Evolutionary conservation across 2,888 invertebrate species (phyloP), one percentile per base, ranked within the genome.

Genomic region (Nomada goodeniana): DNA sequence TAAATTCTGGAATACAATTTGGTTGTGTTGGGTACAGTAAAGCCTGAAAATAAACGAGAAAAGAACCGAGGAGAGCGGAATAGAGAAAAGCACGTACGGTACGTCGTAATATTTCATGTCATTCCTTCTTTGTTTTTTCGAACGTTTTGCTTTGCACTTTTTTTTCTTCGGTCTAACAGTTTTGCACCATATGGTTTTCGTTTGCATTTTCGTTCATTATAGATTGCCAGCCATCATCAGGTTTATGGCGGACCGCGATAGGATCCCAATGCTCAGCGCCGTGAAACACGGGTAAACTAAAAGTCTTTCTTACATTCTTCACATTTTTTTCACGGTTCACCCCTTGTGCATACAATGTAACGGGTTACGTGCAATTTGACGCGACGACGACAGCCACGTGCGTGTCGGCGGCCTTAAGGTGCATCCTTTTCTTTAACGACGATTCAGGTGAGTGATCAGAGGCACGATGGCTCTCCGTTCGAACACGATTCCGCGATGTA

Each of bases 161-260:
- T 47, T 23, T 36, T 75, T 76, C 61, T 26, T 26, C 65, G 61
- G 59, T 76, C 70, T 36, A 36, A 36, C 36, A 36, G 69, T 89
- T 86, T 76, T 80, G 92, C 92, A 91, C 91, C 89, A 92, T 92
- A 93, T 91, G 93, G 88, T 91, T 91, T 91, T 89, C 89, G 90
- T 91, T 90, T 91, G 90, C 89, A 89, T 92, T 91, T 89, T 91
- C 90, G 87, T 92, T 91, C 83, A 89, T 92, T 93, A 89, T 93
- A 93, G 93, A 93, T 93, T 93, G 90, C 93, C 93, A 87, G 89
- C 93, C 82, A 93, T 94, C 83, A 94, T 94, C 92, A 94, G 94
- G 92, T 94, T 94, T 86, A 91, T 94, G 91, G 94, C 94, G 93
- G 94, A 94, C 92, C 93, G 94, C 90, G 93, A 94, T 92, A 94